Evolutionary conservation across 2,888 invertebrate genomes (phyloP).

Genomic region (Lithophane socia): DNA sequence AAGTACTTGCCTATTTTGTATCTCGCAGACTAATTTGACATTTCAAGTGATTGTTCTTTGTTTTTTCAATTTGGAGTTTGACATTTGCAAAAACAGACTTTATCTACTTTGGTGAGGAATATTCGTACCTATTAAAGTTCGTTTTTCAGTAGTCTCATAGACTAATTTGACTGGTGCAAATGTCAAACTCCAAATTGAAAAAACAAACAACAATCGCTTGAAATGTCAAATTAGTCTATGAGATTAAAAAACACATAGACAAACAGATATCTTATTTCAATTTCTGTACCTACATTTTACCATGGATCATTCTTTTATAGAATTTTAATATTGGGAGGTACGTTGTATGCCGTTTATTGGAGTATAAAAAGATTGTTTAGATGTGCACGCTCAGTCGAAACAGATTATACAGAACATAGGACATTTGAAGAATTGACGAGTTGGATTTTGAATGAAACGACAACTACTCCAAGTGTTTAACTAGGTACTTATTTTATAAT

Average conservation of each 20-base stretch:
- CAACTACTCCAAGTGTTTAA: neutral
- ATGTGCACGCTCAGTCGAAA: slow-evolving; percentile 5
- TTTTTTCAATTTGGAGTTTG: no score
- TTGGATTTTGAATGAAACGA: slow-evolving; percentile 24
- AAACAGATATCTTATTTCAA: neutral
- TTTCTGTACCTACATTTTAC: neutral
- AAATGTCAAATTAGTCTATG: no score
- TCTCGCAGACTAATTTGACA: no score
- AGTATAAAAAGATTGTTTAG: neutral
- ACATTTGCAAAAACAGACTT: no score
- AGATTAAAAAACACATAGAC: no score
- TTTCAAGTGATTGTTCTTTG: no score
- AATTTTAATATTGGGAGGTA: neutral
- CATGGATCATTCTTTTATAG: slow-evolving; percentile 3
- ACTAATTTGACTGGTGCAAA: no score
- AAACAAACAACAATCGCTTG: no score
- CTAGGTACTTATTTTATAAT: neutral
- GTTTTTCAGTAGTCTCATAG: no score
- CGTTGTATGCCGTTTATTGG: neutral
- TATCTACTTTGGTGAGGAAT: neutral
- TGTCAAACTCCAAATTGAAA: no score
- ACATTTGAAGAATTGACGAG: slow-evolving; percentile 10
- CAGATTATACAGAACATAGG: slow-evolving; percentile 1
- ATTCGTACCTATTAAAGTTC: no score
- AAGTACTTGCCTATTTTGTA: no score